Evolutionary conservation across 2,888 invertebrate genomes (phyloP), one percentile per base, ranked within the genome.

Genomic region (Papilio gigon): DNA sequence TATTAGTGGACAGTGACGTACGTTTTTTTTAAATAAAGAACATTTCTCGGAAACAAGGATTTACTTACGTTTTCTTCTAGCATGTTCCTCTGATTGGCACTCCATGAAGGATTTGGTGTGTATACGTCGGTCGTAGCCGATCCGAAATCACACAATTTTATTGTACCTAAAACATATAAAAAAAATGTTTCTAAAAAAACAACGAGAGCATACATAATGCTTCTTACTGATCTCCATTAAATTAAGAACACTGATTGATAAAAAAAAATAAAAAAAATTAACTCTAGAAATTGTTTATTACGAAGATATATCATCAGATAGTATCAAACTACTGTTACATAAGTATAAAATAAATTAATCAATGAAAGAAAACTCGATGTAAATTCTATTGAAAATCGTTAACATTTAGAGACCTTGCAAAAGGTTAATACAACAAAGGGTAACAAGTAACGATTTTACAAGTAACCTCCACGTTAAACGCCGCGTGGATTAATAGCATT

Each of bases 61-160:
- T 17, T 60, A 84, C 87, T 90, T 88, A 97, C 97, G 93, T 97
- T 97, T 93, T 99, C 99, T 90, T 99, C 99, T 70, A 99, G 93
- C 81, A 96, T 94, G 75, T 97, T 95, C 78, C 98, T 94, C 90
- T 97, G 97, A 83, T 97, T 96, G 44, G 98, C 97, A 79, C 96
- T 96, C 99, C 99, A 99, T 56, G 95, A 95, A 27, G 95, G 93
- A 85, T 98, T 97, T 11, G 98, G 98, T 63, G 94, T 85, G 84
- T 95, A 96, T 63, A 94, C 92, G 81, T 97, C 96, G 14, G 95
- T 95, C 14, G 98, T 98, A 1, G 98, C 96, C 73, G 98, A 98
- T 30, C 99, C 99, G 92, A 99, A 99, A 92, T 99, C 99, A 92
- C 99, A 99, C 72, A 99, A 92, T 87, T 99, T 99, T 60, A 99